Percentiles rank a stretch among this genome's conserved stretches.
Evolutionary conservation across 2,797 vertebrate genomes (phyloP).

Genomic region (Acanthornis magna): DNA sequence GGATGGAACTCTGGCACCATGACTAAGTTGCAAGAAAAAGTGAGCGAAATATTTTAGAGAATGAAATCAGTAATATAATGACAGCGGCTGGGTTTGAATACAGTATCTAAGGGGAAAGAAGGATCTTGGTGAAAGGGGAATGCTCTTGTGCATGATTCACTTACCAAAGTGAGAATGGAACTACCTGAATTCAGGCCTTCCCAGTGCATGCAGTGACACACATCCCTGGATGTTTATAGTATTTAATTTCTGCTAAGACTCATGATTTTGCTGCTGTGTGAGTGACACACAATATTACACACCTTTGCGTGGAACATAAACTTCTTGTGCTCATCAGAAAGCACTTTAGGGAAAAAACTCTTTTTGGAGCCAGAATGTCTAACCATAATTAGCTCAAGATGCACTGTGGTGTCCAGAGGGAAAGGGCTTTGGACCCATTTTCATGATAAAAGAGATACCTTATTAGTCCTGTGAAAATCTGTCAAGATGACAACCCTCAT

Average conservation of each 20-base stretch:
- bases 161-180: neutral
- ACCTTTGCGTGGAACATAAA: neutral
- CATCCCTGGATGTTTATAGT: neutral
- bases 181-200: neutral
- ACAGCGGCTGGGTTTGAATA: neutral
- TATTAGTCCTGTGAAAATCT: neutral
- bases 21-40: neutral
- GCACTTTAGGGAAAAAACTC: neutral
- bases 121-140: neutral
- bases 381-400: neutral
- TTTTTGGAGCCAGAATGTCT: neutral
- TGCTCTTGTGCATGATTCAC: neutral
- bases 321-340: neutral
- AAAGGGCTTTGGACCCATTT: neutral
- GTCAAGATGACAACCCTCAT: neutral
- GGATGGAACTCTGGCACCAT: neutral
- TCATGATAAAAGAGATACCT: neutral
- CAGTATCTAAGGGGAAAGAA: neutral
- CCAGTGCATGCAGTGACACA: neutral
- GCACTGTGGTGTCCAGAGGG: neutral
- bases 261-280: neutral
- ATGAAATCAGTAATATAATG: neutral
- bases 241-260: neutral
- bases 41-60: neutral
- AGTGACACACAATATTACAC: neutral